Percentiles rank a stretch among this genome's conserved stretches.
These are phyloP conservation scores for Meteorus colon DNA, from an alignment of 2,888 invertebrate genomes.

Conservation along the genomic window DNA sequence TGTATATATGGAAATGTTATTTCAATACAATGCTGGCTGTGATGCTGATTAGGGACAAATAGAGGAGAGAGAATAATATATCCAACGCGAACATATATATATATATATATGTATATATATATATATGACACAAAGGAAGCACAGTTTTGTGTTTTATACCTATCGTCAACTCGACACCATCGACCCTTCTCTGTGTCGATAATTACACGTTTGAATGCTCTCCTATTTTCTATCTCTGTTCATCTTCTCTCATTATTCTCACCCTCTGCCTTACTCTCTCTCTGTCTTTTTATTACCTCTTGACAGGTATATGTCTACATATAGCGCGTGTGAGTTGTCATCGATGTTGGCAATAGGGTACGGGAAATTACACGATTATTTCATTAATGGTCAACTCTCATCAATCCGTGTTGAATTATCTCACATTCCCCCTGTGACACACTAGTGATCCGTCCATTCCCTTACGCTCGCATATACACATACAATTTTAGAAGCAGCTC, in stretches of 20 bases:
- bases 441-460: background rate
- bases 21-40: background rate
- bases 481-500: background rate
- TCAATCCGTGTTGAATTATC: constrained; percentile 43
- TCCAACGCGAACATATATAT: background rate
- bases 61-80: background rate
- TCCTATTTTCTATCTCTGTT: constrained; percentile 2
- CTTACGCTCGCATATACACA: background rate
- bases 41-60: background rate
- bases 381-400: constrained; percentile 49
- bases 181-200: constrained; percentile 21
- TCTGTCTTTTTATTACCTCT: background rate
- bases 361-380: constrained; percentile 58
- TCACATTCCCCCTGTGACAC: constrained; percentile 27
- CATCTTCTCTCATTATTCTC: constrained; percentile 6
- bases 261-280: background rate
- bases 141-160: constrained; percentile 1
- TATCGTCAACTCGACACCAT: constrained; percentile 10
- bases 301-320: constrained; percentile 7
- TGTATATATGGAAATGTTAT: background rate
- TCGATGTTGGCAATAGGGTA: constrained; percentile 41
- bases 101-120: background rate
- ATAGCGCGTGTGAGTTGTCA: constrained; percentile 33
- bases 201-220: constrained; percentile 37
- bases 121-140: background rate